phyloP scores from a whole-genome alignment of 2,888 invertebrate species.

The Phrixothrix hirtus region DNA sequence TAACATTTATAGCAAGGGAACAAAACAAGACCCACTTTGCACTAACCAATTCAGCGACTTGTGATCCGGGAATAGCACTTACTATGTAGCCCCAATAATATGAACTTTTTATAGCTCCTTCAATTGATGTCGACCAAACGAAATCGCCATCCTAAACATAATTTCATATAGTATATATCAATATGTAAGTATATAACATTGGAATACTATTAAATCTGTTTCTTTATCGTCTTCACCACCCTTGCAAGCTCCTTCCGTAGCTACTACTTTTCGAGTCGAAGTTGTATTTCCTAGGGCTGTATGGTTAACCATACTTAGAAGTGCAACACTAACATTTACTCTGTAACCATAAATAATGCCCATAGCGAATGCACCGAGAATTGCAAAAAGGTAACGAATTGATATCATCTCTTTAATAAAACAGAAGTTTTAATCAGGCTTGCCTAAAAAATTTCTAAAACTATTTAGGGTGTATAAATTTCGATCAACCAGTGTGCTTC shows the following conservation, averaged over 20 bases:
- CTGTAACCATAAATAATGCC: constrained; percentile 81
- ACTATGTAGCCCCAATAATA: constrained; percentile 88
- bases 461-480: too few relatives aligned
- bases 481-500: too few relatives aligned
- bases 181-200: too few relatives aligned
- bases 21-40: constrained; percentile 89
- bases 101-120: constrained; percentile 77
- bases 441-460: too few relatives aligned
- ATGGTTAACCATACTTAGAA: constrained; percentile 82
- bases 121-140: constrained; percentile 70
- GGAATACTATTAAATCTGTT: constrained; percentile 10
- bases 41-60: constrained; percentile 79
- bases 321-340: constrained; percentile 81
- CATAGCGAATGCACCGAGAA: constrained; percentile 75
- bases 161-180: too few relatives aligned
- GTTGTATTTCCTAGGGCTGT: constrained; percentile 59
- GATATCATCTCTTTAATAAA: constrained; percentile 49
- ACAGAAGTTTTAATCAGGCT: too few relatives aligned
- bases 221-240: neutral
- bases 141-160: constrained; percentile 74
- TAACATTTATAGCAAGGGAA: constrained; percentile 74
- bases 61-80: constrained; percentile 76
- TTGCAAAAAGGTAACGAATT: constrained; percentile 72
- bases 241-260: neutral
- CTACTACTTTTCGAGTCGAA: too few relatives aligned